Evolutionary conservation across 2,888 invertebrate species (phyloP).

Genomic region (Aspidapion aeneum): DNA sequence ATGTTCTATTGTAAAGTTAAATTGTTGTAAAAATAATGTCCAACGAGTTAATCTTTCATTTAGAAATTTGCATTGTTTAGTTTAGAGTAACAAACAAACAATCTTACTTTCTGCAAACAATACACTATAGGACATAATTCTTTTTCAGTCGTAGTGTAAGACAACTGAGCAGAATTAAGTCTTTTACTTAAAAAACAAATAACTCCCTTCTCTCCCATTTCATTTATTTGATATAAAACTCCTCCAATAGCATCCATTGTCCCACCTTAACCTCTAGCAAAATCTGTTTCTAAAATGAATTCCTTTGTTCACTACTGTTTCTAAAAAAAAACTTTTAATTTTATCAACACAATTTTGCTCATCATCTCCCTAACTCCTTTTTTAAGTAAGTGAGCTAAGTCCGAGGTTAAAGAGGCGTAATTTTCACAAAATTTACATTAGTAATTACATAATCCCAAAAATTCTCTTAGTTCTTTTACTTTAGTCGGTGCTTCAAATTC

Average conservation of each 20-base stretch:
- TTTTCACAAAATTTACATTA: conserved; percentile 18
- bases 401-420: conserved; percentile 17
- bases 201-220: background rate
- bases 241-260: conserved; percentile 12
- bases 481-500: conserved; percentile 19
- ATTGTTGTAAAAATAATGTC: background rate
- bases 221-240: background rate
- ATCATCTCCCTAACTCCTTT: conserved; percentile 19
- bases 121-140: background rate
- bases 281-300: conserved; percentile 21
- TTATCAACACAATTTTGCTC: conserved; percentile 19
- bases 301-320: conserved; percentile 12
- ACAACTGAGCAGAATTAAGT: background rate
- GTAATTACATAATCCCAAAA: conserved; percentile 25
- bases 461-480: conserved; percentile 18
- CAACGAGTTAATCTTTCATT: conserved; percentile 3
- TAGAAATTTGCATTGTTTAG: conserved; percentile 4
- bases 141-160: conserved; percentile 4
- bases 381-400: conserved; percentile 20
- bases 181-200: conserved; percentile 20
- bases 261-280: background rate
- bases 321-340: conserved; percentile 20
- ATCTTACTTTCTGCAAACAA: background rate
- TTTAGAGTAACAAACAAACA: background rate
- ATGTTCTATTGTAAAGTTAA: background rate